These are phyloP conservation scores for Vandiemenella viatica DNA, from an alignment of 2,888 invertebrate species.

Conservation along the genomic window DNA sequence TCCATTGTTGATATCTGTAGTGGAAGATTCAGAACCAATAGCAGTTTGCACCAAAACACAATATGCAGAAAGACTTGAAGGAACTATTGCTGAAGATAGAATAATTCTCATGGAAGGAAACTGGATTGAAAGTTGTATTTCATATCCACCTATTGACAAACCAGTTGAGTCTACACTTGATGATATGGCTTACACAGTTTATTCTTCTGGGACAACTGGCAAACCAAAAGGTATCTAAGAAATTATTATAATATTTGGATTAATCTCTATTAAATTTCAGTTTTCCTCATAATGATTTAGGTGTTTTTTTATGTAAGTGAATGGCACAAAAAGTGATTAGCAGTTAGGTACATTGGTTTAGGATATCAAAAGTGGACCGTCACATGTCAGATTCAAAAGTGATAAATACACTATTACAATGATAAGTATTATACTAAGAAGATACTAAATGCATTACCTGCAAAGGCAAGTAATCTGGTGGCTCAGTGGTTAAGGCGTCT, in stretches of 20 bases:
- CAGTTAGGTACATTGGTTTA: no score
- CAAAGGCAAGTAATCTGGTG: no score
- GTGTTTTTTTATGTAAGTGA: no score
- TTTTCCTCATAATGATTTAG: no score
- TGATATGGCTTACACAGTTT: conserved; percentile 20
- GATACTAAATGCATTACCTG: no score
- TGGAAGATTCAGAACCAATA: conserved; percentile 19
- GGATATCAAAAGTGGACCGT: no score
- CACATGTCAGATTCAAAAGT: neutral
- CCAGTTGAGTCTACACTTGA: conserved; percentile 16
- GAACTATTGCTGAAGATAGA: neutral
- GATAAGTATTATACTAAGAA: no score
- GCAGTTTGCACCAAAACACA: conserved; percentile 18
- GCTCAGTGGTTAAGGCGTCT: no score
- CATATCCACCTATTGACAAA: conserved; percentile 1
- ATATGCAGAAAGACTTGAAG: conserved; percentile 11
- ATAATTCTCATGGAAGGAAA: conserved; percentile 14
- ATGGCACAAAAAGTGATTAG: no score
- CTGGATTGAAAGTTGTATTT: conserved; percentile 11
- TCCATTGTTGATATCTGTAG: conserved; percentile 17
- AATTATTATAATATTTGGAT: no score
- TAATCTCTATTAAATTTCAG: no score
- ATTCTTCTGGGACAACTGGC: conserved; percentile 22
- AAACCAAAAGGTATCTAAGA: conserved; percentile 21
- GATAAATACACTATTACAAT: neutral